Base-by-base conservation (phyloP, 1,140 invertebrate genomes). In the Diorhabda sublineata region DNA sequence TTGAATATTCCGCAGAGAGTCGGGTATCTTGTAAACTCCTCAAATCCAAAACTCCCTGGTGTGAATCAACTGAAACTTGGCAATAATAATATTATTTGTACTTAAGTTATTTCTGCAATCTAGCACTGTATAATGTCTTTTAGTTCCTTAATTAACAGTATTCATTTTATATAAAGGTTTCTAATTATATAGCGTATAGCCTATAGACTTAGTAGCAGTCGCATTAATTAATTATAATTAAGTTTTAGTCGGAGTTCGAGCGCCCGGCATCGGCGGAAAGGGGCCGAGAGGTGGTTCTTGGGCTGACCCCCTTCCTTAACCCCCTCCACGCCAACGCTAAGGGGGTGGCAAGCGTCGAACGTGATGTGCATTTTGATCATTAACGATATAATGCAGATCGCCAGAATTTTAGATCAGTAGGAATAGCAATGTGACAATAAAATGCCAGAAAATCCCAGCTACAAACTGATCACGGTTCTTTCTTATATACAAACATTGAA, bases 191-290 rank as follows among this genome's bases (percentile, higher is more conserved):
- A 81, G 79, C 82, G 76, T 78, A 81, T 79, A 81, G 77, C 79
- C 78, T 76, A 80, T 80, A 81, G 82, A 82, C 82, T 82, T 82
- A 82, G 78, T 79, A 77, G 81, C 82, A 84, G 83, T 84, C 81
- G 81, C 82, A 88, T 89, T 89, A 89, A 89, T 89, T 88, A 88
- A 89, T 88, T 88, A 88, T 89, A 89, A 89, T 88, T 88, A 88
- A 89, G 87, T 89, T 89, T 88, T 87, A 88, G 87, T 88, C 88
- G 85, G 87, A 87, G 87, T 85, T 80, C 75, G 83, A 67, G 65
- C 65, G 65, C 65, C 65, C 65, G 65, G 65, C 65, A 60, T 58
- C 58, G 65, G 65, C 65, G 45, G 58, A 41, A 64, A 52, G 63
- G 63, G 45, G 63, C 47, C n/a, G 63, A 47, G 47, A 9, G 41